Percentiles rank a stretch among this genome's conserved stretches.
Evolutionary conservation across 2,797 vertebrate genomes (phyloP).

Genomic region (Leucoraja ocellata): DNA sequence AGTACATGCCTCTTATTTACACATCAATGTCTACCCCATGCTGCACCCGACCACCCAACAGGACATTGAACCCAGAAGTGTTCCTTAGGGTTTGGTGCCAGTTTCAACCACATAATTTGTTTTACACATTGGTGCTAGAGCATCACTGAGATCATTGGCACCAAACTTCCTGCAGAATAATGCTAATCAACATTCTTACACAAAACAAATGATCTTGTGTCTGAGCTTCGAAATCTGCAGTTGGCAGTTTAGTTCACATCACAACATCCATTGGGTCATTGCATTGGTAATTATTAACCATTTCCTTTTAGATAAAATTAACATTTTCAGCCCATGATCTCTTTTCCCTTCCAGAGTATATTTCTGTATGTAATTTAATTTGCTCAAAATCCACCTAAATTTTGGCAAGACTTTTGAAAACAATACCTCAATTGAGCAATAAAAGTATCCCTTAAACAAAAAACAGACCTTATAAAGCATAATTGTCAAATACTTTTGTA

Average conservation of each 20-base stretch:
- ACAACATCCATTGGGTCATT: not conserved
- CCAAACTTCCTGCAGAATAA: not conserved
- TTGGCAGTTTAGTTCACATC: not conserved
- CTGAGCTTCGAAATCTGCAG: not conserved
- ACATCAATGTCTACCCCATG: not conserved
- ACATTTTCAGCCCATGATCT: not conserved
- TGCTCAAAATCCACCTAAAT: not conserved
- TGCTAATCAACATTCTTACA: not conserved
- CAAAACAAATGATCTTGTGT: not conserved
- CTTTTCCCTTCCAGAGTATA: not conserved
- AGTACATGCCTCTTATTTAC: not conserved
- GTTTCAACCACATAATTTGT: not conserved
- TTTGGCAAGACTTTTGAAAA: not conserved
- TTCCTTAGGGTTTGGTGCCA: not conserved
- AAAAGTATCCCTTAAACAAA: not conserved
- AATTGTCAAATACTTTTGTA: not conserved
- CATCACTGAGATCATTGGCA: not conserved
- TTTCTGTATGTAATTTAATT: not conserved
- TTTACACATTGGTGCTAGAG: not conserved
- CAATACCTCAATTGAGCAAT: not conserved
- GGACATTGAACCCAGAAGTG: not conserved
- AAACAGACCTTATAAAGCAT: not conserved
- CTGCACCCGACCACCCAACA: not conserved
- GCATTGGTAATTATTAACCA: not conserved
- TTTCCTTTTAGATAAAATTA: not conserved